phyloP scores from a whole-genome alignment of 2,888 invertebrate genomes.

The Peribatodes rhomboidaria region DNA sequence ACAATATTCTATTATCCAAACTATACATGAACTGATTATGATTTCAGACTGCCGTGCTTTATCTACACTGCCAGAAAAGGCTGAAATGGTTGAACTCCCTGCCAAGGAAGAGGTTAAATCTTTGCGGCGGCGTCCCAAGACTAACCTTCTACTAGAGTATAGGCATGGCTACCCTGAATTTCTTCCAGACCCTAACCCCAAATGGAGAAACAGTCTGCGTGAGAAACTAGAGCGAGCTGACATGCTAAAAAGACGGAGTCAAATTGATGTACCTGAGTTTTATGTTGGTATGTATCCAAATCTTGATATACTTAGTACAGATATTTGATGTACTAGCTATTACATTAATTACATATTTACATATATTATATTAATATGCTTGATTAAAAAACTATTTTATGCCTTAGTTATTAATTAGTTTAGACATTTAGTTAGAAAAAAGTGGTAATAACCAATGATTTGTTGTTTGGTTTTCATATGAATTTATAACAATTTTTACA shows the following conservation, averaged over 20 bases:
- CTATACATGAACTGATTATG: background rate
- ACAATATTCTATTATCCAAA: background rate
- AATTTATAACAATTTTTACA: too few relatives aligned
- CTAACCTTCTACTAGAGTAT: conserved; percentile 82
- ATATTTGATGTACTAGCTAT: background rate
- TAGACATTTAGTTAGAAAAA: too few relatives aligned
- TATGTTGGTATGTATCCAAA: conserved; percentile 92
- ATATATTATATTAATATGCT: too few relatives aligned
- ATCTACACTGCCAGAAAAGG: conserved; percentile 69
- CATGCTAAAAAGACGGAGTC: conserved; percentile 94
- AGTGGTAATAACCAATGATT: too few relatives aligned
- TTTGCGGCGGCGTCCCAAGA: conserved; percentile 53
- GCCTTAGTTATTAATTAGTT: too few relatives aligned
- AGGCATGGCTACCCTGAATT: conserved; percentile 96
- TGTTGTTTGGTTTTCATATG: too few relatives aligned
- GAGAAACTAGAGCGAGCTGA: conserved; percentile 97
- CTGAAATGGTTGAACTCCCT: conserved; percentile 49
- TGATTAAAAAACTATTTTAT: too few relatives aligned
- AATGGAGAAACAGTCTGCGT: conserved; percentile 91
- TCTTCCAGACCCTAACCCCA: conserved; percentile 93
- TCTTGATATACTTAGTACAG: background rate
- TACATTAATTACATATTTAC: too few relatives aligned
- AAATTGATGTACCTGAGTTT: conserved; percentile 98
- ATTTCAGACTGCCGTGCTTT: conserved; percentile 68
- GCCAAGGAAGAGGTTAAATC: conserved; percentile 45